Evolutionary conservation across 2,797 vertebrate species (phyloP).

Genomic region (Etheostoma perlongum): DNA sequence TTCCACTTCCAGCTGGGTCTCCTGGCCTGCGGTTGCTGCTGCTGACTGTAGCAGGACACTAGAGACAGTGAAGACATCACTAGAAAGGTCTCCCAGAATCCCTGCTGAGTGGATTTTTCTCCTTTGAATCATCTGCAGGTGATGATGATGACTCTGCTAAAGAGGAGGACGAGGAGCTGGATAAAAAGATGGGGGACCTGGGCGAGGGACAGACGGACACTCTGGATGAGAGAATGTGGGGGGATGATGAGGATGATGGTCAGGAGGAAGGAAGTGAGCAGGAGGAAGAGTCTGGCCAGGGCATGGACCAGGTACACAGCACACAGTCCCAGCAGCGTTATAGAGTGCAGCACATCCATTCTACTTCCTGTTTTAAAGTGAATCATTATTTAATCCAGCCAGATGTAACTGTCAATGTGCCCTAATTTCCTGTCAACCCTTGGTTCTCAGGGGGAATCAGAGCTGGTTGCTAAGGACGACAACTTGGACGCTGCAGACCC

Average conservation of each 20-base stretch:
- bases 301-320: slow-evolving; percentile 93
- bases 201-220: slow-evolving; percentile 93
- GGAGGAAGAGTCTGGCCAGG: slow-evolving; percentile 93
- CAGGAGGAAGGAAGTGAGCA: slow-evolving; percentile 85
- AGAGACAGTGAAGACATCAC: neutral
- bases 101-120: neutral
- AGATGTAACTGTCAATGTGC: neutral
- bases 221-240: slow-evolving; percentile 97
- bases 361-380: neutral
- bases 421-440: neutral
- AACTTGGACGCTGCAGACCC: slow-evolving; percentile 87
- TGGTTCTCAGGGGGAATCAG: slow-evolving; percentile 88
- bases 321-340: neutral
- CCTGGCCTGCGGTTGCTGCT: neutral
- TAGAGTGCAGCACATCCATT: neutral
- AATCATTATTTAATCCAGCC: neutral
- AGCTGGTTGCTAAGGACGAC: slow-evolving; percentile 96
- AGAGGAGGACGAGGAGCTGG: slow-evolving; percentile 91
- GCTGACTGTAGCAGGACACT: neutral
- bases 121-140: slow-evolving; percentile 58
- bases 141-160: slow-evolving; percentile 88
- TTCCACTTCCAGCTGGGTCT: neutral
- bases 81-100: neutral
- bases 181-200: slow-evolving; percentile 97
- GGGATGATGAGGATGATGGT: slow-evolving; percentile 88